A percentile compares a stretch with the other conserved stretches of the same genome.
phyloP scores from a whole-genome alignment of 2,797 vertebrate genomes.

The Acanthis flammea region DNA sequence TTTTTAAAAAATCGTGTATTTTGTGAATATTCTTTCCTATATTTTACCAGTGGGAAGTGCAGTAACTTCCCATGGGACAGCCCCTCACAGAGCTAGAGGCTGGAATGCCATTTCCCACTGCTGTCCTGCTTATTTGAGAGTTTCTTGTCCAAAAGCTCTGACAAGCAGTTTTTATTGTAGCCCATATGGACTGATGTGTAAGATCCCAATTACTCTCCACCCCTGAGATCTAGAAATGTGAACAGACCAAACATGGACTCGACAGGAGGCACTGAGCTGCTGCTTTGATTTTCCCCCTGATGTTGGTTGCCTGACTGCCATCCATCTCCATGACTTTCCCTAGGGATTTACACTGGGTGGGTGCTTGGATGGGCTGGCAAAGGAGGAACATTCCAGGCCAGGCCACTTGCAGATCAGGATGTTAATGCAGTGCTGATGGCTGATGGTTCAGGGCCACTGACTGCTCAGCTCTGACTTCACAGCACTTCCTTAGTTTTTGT shows the following conservation, averaged over 20 bases:
- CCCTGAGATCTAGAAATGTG: not conserved
- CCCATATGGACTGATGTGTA: not conserved
- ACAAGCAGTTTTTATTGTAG: not conserved
- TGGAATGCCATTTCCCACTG: not conserved
- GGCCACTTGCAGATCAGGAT: not conserved
- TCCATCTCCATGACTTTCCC: not conserved
- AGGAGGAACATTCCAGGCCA: not conserved
- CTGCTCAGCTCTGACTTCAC: not conserved
- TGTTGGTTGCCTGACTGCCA: not conserved
- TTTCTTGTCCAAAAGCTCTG: not conserved
- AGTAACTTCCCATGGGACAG: not conserved
- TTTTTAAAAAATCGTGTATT: not conserved
- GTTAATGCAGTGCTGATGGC: not conserved
- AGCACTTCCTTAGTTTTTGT: not conserved
- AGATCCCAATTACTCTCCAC: not conserved
- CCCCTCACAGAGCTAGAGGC: not conserved
- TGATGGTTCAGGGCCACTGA: rapidly evolving
- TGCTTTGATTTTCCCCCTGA: not conserved
- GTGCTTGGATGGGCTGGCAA: not conserved
- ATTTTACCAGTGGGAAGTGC: not conserved
- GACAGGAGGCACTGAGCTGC: not conserved
- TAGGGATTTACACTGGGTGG: not conserved
- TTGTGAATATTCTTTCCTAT: not conserved
- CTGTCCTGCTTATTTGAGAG: not conserved
- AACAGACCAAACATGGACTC: rapidly evolving